Percentiles rank a stretch among this genome's conserved stretches.
Evolutionary conservation across 2,113 vertebrate species (phyloP).

Genomic region (Oostethus manadensis): DNA sequence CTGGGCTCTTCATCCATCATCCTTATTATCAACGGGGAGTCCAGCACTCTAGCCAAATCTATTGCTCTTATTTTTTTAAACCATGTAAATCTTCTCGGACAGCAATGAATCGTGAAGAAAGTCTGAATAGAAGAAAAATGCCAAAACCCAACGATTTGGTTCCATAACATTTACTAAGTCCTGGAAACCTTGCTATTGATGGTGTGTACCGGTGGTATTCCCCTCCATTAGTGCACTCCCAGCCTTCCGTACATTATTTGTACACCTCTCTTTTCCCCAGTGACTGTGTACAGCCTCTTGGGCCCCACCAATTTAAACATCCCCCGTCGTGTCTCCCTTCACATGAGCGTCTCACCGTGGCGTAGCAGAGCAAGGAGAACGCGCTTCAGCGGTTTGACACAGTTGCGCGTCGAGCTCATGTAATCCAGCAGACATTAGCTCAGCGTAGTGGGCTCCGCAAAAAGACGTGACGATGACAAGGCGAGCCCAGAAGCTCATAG

Average conservation of each 20-base stretch:
- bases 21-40: too few relatives aligned
- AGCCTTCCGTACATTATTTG: not conserved
- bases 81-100: too few relatives aligned
- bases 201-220: not conserved
- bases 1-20: too few relatives aligned
- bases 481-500: slow-evolving; percentile 43
- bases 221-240: not conserved
- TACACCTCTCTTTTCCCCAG: slow-evolving; percentile 1
- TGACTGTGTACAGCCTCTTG: slow-evolving; percentile 27
- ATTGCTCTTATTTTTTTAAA: too few relatives aligned
- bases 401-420: slow-evolving; percentile 15
- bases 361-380: slow-evolving; percentile 5
- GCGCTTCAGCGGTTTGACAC: slow-evolving; percentile 21
- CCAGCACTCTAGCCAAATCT: too few relatives aligned
- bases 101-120: not conserved
- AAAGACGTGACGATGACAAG: slow-evolving; percentile 56
- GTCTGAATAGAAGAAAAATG: too few relatives aligned
- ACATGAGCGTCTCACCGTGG: slow-evolving; percentile 22
- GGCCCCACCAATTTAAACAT: slow-evolving; percentile 43
- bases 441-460: slow-evolving; percentile 29
- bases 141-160: not conserved
- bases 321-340: slow-evolving; percentile 34
- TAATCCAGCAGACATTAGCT: slow-evolving; percentile 29
- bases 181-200: too few relatives aligned
- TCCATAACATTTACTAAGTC: not conserved